phyloP scores from a whole-genome alignment of 2,113 vertebrate species.

The Irena cyanogastra region DNA sequence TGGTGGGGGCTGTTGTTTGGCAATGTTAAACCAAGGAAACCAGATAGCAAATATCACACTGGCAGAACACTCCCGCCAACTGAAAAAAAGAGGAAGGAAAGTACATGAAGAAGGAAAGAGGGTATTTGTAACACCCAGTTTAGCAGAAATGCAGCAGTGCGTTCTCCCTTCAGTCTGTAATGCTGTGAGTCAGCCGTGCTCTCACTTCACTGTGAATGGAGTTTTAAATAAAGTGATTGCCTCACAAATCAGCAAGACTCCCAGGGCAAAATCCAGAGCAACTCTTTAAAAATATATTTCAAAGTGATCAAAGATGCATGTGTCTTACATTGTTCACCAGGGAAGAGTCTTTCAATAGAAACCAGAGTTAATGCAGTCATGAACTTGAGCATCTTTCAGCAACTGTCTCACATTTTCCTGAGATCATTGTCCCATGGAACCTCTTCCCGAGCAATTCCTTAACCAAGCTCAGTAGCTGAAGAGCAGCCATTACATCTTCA shows the following conservation, averaged over 20 bases:
- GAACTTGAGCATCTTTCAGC: neutral
- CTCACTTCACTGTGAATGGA: neutral
- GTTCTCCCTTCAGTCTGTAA: neutral
- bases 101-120: neutral
- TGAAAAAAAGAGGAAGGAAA: neutral
- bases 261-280: neutral
- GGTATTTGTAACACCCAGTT: neutral
- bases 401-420: neutral
- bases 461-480: conserved; percentile 20
- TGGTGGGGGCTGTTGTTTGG: neutral
- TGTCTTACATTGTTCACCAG: neutral
- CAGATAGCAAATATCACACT: neutral
- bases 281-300: neutral
- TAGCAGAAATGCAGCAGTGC: neutral
- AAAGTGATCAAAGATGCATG: neutral
- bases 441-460: conserved; percentile 9
- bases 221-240: neutral
- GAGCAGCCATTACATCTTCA: conserved; percentile 48
- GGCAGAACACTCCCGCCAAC: neutral
- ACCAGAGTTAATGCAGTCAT: neutral
- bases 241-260: neutral
- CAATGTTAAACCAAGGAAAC: neutral
- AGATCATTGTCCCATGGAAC: neutral
- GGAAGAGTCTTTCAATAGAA: neutral
- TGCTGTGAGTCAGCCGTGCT: neutral